phyloP scores from a whole-genome alignment of 35 echinoderm and acorn worm species.

The Ptychodera flava region DNA sequence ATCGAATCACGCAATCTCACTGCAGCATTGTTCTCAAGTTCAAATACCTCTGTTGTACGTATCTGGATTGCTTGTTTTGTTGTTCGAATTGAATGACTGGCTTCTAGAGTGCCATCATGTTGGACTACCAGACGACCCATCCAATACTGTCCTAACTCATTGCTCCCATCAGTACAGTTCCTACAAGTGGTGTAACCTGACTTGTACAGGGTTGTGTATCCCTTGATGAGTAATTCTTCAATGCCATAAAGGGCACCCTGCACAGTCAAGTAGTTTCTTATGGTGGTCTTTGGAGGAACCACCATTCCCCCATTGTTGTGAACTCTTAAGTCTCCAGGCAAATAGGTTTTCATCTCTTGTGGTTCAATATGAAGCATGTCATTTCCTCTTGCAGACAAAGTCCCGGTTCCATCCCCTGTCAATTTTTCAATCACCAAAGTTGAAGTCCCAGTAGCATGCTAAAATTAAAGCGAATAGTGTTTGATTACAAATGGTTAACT shows the following conservation, averaged over 20 bases:
- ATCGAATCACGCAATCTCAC: constrained; percentile 26
- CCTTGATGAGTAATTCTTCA: constrained; percentile 32
- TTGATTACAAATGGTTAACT: too few species aligned
- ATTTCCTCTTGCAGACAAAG: constrained; percentile 1
- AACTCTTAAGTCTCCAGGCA: constrained; percentile 23
- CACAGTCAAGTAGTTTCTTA: constrained; percentile 17
- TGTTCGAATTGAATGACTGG: constrained; percentile 10
- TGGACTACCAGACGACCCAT: constrained; percentile 22
- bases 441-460: background rate
- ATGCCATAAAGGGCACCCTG: constrained; percentile 52
- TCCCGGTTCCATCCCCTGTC: constrained; percentile 40
- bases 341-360: constrained; percentile 19
- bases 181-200: constrained; percentile 57
- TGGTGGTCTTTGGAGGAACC: constrained; percentile 22
- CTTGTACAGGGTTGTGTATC: constrained; percentile 20
- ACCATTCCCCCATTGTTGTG: constrained; percentile 17
- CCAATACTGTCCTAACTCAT: constrained; percentile 60
- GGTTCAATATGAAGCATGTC: constrained; percentile 28
- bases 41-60: constrained; percentile 23
- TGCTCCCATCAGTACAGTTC: constrained; percentile 52
- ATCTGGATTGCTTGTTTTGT: constrained; percentile 24
- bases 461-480: too few species aligned
- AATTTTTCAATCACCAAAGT: constrained; percentile 18
- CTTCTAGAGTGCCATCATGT: constrained; percentile 25
- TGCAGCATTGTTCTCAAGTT: constrained; percentile 48